Evolutionary conservation across 2,888 invertebrate species (phyloP), one percentile per base, ranked within the genome.

Genomic region (Cerastis leucographa): DNA sequence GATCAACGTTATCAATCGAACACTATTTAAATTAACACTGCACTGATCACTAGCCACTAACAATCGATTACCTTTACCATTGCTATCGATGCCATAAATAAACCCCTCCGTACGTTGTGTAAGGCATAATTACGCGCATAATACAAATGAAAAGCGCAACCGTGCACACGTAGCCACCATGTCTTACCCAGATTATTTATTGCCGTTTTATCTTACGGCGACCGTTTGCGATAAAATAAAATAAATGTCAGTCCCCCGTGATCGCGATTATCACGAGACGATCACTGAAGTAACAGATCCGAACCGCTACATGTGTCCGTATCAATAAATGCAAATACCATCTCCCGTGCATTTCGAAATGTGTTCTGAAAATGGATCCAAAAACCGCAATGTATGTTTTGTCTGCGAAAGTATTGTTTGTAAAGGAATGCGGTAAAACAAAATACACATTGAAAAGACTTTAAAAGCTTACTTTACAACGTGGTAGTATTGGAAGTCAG

Each of bases 201-300:
- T 96, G 91, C 95, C 89, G 90, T 92, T 96, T 96, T 96, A 96
- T 96, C 95, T 95, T 91, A 92, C 91, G 86, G 92, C 93, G 94
- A 94, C 94, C 93, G 93, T 93, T 92, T 90, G 93, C 92, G 95
- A 95, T 96, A 95, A 96, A 96, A 96, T 95, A 96, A 95, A 95
- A 96, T 94, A 96, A 96, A 95, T 94, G 94, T 95, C 96, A 94
- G 93, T 89, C 89, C 89, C 91, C 94, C 93, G 93, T 94, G 95
- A 95, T 96, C 95, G 94, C 94, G 95, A 95, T 96, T 96, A 96
- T 95, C 96, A 93, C 92, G 90, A 92, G 91, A 92, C 94, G 93
- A 95, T 95, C 95, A 93, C 92, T 93, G 94, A 92, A 88, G 90
- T 89, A 90, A 89, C 90, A 89, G 83, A 87, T 85, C 86, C 85